These are phyloP conservation scores for Semnopithecus entellus DNA, from an alignment of 2,113 vertebrate species.

Conservation along the genomic window DNA sequence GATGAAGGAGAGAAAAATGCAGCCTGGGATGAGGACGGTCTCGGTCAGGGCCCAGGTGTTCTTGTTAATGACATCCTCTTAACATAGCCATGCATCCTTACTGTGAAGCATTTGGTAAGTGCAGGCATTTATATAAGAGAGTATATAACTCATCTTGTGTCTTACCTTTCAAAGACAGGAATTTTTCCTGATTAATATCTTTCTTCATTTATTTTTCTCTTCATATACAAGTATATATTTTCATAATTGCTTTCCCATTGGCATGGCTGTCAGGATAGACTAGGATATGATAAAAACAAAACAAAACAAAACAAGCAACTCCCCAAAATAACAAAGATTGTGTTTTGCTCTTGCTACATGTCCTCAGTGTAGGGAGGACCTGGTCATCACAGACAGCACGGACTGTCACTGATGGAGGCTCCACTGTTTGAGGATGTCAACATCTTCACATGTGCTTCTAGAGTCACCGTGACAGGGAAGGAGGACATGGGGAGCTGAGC, in stretches of 20 bases:
- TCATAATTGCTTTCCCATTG: background rate
- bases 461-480: background rate
- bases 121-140: background rate
- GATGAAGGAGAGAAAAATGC: background rate
- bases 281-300: background rate
- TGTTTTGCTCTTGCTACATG: rapidly evolving
- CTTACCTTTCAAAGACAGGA: too few relatives aligned
- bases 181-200: rapidly evolving
- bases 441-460: rapidly evolving
- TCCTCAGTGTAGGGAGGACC: too few relatives aligned
- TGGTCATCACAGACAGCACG: background rate
- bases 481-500: too few relatives aligned
- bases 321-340: too few relatives aligned
- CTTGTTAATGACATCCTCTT: background rate
- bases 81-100: rapidly evolving
- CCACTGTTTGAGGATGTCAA: background rate
- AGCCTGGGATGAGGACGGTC: background rate
- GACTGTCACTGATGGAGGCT: too few relatives aligned
- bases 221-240: background rate
- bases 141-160: background rate
- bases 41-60: background rate
- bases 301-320: background rate
- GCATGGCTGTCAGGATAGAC: background rate
- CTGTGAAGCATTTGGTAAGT: background rate
- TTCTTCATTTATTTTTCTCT: background rate